Base-by-base conservation (phyloP, 2,797 vertebrate species). In the Toxotes lorentzi region DNA sequence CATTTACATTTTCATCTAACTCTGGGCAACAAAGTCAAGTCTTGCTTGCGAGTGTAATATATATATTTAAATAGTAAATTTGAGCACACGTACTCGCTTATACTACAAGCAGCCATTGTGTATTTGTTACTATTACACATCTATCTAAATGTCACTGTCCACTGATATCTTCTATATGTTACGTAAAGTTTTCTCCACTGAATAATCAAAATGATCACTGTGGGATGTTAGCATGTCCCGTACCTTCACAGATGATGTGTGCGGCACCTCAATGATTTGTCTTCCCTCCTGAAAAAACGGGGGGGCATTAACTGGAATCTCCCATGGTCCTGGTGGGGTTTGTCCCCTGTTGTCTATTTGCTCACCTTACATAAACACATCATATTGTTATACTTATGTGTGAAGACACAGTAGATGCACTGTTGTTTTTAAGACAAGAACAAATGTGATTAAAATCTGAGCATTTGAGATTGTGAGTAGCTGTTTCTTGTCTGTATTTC, bases 311-410 rank as follows among this genome's bases (percentile, higher is more conserved):
- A 45, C 27, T 14, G 45, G 16, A 13, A 73, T 41, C 10, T 73
- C 57, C 70, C 70, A 68, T 0, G 17, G 47, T 1, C 21, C 11
- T 34, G 69, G 56, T 5, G 45, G 56, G 12, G 53, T 30, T 38
- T 21, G 35, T 12, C 6, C n/a, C 11, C 10, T 8, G 17, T 7
- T 30, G 48, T 57, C 30, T 2, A 56, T 41, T 2, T 9, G 3
- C 45, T 62, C 32, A 45, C 58, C 77, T 73, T 27, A 40, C 6
- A 38, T 27, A 60, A 60, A 41, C 16, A 27, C 32, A 70, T 14
- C n/a, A 45, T 45, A 41, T 10, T 38, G 34, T 56, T 32, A 56
- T 19, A 19, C 7, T 30, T 32, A 2, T 7, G 12, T n/a, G 32
- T 57, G 56, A 43, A 38, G 38, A 11, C 11, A 9, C 38, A 38